A percentile compares a stretch with the other conserved stretches of the same genome.
Conservation (phyloP, 2,888 invertebrate species). For the Papilio elwesi region DNA sequence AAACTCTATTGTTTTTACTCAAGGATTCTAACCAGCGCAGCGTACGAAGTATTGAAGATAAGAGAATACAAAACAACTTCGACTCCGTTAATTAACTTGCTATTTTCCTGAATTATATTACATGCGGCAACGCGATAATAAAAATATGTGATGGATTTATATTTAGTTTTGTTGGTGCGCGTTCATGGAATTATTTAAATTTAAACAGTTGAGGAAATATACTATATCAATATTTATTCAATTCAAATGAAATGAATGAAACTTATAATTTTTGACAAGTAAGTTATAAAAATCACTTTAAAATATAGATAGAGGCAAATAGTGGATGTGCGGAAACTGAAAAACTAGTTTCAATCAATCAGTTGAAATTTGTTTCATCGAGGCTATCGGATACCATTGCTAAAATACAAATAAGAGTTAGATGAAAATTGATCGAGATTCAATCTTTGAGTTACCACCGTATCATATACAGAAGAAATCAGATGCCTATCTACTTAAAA, state of each 20-base stretch:
- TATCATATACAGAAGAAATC: too few relatives aligned
- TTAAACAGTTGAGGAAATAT: constrained; percentile 22
- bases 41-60: constrained; percentile 23
- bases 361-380: too few relatives aligned
- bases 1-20: neutral
- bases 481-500: too few relatives aligned
- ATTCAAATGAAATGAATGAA: neutral
- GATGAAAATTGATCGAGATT: too few relatives aligned
- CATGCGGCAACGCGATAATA: constrained; percentile 32
- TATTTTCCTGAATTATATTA: constrained; percentile 39
- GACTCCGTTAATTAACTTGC: constrained; percentile 38
- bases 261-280: neutral
- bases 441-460: too few relatives aligned
- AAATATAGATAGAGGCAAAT: too few relatives aligned
- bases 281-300: neutral
- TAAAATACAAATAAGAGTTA: too few relatives aligned
- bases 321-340: too few relatives aligned
- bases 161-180: neutral
- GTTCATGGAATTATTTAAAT: constrained; percentile 8
- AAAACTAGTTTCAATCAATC: too few relatives aligned
- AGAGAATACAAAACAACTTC: constrained; percentile 32
- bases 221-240: neutral
- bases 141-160: constrained; percentile 18
- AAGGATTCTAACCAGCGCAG: constrained; percentile 6
- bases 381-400: too few relatives aligned